Base-by-base conservation (phyloP, 2,797 vertebrate species). In the Acanthiza pusilla region DNA sequence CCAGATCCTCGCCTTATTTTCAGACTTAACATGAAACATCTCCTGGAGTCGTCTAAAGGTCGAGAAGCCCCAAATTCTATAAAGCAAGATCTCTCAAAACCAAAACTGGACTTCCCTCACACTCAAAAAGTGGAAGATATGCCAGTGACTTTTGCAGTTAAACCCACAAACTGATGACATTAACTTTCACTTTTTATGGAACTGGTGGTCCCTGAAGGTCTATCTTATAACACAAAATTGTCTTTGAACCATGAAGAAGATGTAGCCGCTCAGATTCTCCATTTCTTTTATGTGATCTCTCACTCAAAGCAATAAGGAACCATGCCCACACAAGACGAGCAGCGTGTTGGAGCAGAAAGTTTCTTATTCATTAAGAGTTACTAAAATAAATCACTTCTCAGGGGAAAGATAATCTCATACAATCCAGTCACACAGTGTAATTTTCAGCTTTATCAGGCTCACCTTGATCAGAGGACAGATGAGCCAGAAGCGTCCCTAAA, bases 1-100 rank as follows among this genome's bases (percentile, higher is more conserved):
- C 89, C 97, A 22, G 99, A 99, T 97, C 99, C 99, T 88, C 98
- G 99, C 16, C 95, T 94, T 40, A 81, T 98, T 85, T 99, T 99
- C 97, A 98, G 78, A 93, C 95, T 98, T 93, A 98, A 94, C 5
- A 96, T 98, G 91, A 97, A 96, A 23, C 89, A 96, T 93, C 76
- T 99, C 74, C 97, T 99, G 92, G 94, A 98, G 88, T 96, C 74
- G 2, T 91, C 81, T 58, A 82, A 89, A 95, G 70, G 82, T 55
- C 77, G 75, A 82, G 62, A 96, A 96, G 8, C 66, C 54, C 57
- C 60, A 63, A 96, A 95, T 88, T 76, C 85, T 86, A 86, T 83
- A 80, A 79, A 89, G 14, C 77, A 7, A 82, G 58, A 88, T 62
- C 74, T 58, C 57, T 93, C 94, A 85, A 97, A 97, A 89, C 80